Conservation (phyloP, 2,888 invertebrate species). For the Hydropsyche betteni region DNA sequence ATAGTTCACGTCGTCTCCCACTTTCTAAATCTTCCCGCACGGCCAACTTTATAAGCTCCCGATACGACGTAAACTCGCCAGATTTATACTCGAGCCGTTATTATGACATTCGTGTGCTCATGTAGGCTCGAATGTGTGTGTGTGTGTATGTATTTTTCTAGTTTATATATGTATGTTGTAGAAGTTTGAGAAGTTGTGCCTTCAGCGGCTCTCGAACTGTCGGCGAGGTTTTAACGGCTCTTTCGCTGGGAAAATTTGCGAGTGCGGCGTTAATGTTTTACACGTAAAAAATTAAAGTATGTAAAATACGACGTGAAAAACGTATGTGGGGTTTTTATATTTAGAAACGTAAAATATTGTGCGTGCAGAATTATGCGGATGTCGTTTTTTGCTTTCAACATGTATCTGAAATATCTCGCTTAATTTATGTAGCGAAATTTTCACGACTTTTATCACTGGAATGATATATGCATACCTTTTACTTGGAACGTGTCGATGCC, state of each 20-base stretch:
- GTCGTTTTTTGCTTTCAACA: neutral
- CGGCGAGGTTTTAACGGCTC: neutral
- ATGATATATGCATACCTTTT: no score
- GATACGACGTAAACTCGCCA: neutral
- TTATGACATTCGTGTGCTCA: no score
- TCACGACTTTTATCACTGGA: no score
- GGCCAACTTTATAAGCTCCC: conserved; percentile 11
- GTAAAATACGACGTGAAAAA: no score
- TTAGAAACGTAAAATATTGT: neutral
- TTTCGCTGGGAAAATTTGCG: no score
- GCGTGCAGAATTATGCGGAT: neutral
- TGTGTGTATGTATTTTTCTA: no score
- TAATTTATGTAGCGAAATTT: no score
- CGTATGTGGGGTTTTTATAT: neutral
- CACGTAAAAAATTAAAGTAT: neutral
- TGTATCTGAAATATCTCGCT: neutral
- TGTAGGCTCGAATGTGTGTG: no score
- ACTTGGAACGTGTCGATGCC: no score
- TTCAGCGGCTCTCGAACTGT: neutral
- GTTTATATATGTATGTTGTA: no score
- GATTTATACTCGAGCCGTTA: no score
- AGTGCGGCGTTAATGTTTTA: neutral
- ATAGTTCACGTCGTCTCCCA: conserved; percentile 21
- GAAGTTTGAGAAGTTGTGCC: neutral
- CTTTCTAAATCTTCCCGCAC: conserved; percentile 19